Conservation (phyloP, 1,140 invertebrate species). For the Danaus melanippus region DNA sequence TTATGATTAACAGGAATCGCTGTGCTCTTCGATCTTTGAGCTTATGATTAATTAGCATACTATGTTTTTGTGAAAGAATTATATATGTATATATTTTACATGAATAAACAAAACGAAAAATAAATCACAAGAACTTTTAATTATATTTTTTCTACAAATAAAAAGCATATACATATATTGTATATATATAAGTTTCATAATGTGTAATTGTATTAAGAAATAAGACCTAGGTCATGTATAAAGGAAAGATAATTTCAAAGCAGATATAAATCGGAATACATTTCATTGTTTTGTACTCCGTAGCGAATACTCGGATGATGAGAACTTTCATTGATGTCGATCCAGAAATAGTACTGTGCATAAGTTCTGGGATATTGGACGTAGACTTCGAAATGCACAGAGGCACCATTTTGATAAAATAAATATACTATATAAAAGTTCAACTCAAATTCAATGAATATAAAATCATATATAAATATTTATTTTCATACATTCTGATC, state of each 20-base stretch:
- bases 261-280: background rate
- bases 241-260: too few relatives aligned
- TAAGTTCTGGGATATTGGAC: slow-evolving; percentile 24
- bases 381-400: slow-evolving; percentile 13
- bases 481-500: too few relatives aligned
- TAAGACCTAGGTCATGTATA: too few relatives aligned
- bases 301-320: slow-evolving; percentile 33
- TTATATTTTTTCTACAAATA: too few relatives aligned
- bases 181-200: too few relatives aligned
- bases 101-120: too few relatives aligned
- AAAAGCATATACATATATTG: too few relatives aligned
- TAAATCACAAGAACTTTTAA: too few relatives aligned
- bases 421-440: slow-evolving; percentile 8
- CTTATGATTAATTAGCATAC: background rate
- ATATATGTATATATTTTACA: background rate
- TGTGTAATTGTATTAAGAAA: too few relatives aligned
- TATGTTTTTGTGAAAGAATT: background rate
- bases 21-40: too few relatives aligned
- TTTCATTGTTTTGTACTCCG: slow-evolving; percentile 7
- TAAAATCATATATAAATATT: too few relatives aligned
- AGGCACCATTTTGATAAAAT: background rate
- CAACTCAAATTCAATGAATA: too few relatives aligned
- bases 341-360: slow-evolving; percentile 34
- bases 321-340: slow-evolving; percentile 36
- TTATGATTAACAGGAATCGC: background rate